phyloP scores from a whole-genome alignment of 2,113 vertebrate species.

The Rhynchomys soricoides region DNA sequence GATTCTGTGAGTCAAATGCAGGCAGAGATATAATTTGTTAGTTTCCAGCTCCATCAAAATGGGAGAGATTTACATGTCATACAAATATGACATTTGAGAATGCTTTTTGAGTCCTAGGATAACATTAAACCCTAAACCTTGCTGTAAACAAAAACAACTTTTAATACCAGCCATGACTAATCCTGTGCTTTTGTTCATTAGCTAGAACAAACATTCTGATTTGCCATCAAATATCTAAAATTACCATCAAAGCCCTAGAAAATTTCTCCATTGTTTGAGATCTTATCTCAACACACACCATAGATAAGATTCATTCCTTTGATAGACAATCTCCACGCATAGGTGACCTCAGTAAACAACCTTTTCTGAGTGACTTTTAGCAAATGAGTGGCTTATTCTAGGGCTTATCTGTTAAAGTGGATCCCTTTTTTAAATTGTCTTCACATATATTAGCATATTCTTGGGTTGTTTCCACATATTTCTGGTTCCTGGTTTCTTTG shows the following conservation, averaged over 20 bases:
- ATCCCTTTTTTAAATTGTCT: conserved; percentile 64
- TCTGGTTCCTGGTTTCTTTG: conserved; percentile 66
- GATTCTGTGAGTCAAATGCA: conserved; percentile 50
- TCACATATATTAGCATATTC: conserved; percentile 70
- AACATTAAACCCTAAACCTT: conserved; percentile 49
- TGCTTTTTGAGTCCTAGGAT: conserved; percentile 74
- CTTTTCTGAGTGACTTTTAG: conserved; percentile 50
- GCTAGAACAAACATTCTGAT: conserved; percentile 79
- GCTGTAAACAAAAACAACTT: conserved; percentile 83
- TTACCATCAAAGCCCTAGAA: conserved; percentile 72
- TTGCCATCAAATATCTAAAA: conserved; percentile 80
- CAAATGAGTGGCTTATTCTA: conserved; percentile 51
- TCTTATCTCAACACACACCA: conserved; percentile 22
- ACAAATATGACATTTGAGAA: conserved; percentile 79
- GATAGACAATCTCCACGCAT: conserved; percentile 47
- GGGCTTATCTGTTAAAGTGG: conserved; percentile 68
- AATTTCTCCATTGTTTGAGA: conserved; percentile 60
- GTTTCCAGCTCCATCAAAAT: conserved; percentile 67
- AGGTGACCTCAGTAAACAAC: conserved; percentile 70
- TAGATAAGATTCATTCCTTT: conserved; percentile 48
- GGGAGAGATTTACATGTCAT: conserved; percentile 65
- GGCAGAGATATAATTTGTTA: conserved; percentile 55
- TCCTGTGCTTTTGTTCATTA: conserved; percentile 81
- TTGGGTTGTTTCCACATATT: conserved; percentile 32
- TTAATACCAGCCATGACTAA: conserved; percentile 82